phyloP scores from a whole-genome alignment of 2,113 vertebrate species.

The Garra rufa region DNA sequence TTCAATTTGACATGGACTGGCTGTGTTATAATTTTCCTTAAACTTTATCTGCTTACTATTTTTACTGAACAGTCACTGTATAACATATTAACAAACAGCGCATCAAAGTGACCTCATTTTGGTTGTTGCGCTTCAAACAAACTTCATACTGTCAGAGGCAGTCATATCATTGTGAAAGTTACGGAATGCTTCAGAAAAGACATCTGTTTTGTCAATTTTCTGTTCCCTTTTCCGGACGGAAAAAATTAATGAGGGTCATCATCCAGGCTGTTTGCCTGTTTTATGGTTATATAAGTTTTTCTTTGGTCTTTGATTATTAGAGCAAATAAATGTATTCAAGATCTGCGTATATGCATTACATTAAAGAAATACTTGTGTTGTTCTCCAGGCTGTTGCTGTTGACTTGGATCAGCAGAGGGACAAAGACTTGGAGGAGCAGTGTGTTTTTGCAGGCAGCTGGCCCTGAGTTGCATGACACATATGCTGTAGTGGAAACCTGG shows the following conservation, averaged over 20 bases:
- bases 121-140: background rate
- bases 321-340: background rate
- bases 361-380: background rate
- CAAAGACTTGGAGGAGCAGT: constrained; percentile 1
- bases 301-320: background rate
- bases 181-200: background rate
- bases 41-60: background rate
- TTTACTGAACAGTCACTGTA: background rate
- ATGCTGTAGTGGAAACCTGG: constrained; percentile 61
- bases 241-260: constrained; percentile 23
- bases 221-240: background rate
- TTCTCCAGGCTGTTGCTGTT: constrained; percentile 19
- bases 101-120: background rate
- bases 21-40: background rate
- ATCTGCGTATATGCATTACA: background rate
- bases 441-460: constrained; percentile 20
- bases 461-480: constrained; percentile 24
- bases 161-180: background rate
- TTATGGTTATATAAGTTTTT: background rate
- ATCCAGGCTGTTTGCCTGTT: constrained; percentile 15
- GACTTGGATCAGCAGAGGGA: constrained; percentile 16
- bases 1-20: background rate
- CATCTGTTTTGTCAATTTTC: constrained; percentile 42
- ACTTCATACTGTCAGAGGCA: constrained; percentile 1
- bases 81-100: background rate